These are phyloP conservation scores for Otocyon megalotis DNA, from an alignment of 2,113 vertebrate species.

Conservation along the genomic window DNA sequence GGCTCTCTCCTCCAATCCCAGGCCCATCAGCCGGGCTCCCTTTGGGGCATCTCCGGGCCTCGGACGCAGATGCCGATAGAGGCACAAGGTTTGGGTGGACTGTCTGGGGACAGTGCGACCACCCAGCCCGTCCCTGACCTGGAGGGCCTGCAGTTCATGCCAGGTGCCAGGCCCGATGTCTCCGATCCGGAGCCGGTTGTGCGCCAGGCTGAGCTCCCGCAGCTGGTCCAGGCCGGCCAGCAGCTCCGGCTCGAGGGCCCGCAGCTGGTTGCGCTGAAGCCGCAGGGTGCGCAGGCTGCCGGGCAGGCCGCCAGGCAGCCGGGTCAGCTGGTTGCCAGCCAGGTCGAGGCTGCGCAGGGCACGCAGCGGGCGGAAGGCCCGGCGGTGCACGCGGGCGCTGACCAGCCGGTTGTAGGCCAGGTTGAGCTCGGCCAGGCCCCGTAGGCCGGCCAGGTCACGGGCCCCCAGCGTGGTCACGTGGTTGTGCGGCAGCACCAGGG, in stretches of 20 bases:
- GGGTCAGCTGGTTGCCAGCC: conserved; percentile 78
- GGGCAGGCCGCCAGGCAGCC: conserved; percentile 78
- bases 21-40: rapidly evolving
- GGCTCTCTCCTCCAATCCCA: background rate
- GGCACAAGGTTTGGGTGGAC: too few species aligned
- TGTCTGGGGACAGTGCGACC: background rate
- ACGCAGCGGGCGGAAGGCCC: conserved; percentile 79
- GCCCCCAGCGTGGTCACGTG: conserved; percentile 46
- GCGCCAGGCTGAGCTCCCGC: conserved; percentile 78
- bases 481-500: conserved; percentile 84
- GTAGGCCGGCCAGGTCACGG: conserved; percentile 62
- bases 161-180: conserved; percentile 82
- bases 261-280: conserved; percentile 79
- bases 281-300: conserved; percentile 65
- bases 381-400: conserved; percentile 75
- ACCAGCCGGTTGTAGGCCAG: conserved; percentile 83
- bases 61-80: background rate
- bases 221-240: conserved; percentile 75
- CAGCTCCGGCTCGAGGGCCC: conserved; percentile 65
- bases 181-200: conserved; percentile 77
- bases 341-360: conserved; percentile 78
- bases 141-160: conserved; percentile 81
- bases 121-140: conserved; percentile 74
- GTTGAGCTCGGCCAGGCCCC: conserved; percentile 79
- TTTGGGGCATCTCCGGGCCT: background rate